These are phyloP conservation scores for Tigriopus californicus DNA, from an alignment of 2,888 invertebrate genomes.

Conservation along the genomic window DNA sequence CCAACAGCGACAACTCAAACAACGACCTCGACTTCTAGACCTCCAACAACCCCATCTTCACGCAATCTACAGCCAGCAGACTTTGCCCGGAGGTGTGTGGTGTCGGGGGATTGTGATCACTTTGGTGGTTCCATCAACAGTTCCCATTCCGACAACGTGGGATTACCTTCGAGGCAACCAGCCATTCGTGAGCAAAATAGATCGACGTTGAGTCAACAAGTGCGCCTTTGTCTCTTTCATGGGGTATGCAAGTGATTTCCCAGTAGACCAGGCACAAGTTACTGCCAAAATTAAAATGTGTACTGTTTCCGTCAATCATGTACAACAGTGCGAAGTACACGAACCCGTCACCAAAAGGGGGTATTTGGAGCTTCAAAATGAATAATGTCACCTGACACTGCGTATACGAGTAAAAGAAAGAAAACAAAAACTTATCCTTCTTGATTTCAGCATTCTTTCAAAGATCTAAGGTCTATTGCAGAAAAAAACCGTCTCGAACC, in stretches of 20 bases:
- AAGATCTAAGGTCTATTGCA: too few species aligned
- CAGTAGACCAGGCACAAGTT: background rate
- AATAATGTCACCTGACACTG: too few species aligned
- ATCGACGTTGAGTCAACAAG: background rate
- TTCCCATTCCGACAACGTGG: background rate
- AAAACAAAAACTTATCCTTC: too few species aligned
- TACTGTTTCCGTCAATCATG: background rate
- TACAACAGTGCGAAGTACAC: too few species aligned
- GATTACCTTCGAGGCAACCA: background rate
- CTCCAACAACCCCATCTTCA: background rate
- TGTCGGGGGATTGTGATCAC: background rate
- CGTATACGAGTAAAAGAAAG: too few species aligned
- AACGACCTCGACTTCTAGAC: background rate
- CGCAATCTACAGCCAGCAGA: background rate
- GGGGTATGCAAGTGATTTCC: background rate
- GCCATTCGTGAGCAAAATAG: background rate
- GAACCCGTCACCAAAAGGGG: too few species aligned
- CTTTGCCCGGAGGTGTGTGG: constrained; percentile 1
- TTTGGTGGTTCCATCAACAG: background rate
- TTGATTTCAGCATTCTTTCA: too few species aligned
- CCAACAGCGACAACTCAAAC: background rate
- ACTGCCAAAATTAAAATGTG: background rate
- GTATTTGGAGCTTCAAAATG: too few species aligned
- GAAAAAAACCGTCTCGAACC: too few species aligned
- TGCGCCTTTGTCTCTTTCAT: constrained; percentile 3